These are phyloP conservation scores for Perizoma affinitatum DNA, from an alignment of 2,888 invertebrate genomes.

Conservation along the genomic window DNA sequence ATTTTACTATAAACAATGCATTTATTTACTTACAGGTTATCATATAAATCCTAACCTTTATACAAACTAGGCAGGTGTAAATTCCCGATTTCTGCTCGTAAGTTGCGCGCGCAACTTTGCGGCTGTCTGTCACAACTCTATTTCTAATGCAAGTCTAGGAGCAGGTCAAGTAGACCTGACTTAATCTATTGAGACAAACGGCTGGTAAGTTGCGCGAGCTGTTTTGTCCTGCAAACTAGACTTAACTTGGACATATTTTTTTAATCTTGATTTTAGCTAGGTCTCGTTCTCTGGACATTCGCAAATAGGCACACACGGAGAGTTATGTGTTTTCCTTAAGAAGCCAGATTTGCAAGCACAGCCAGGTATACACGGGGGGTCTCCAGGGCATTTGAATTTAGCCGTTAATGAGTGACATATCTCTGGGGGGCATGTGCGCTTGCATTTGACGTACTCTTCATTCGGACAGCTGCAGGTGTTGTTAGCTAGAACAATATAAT, in stretches of 20 bases:
- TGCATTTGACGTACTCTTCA: constrained; percentile 41
- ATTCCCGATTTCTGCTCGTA: no score
- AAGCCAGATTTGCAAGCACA: constrained; percentile 45
- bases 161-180: no score
- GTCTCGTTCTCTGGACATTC: constrained; percentile 5
- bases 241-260: no score
- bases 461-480: constrained; percentile 30
- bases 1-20: background rate
- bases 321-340: background rate
- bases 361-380: constrained; percentile 32
- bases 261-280: background rate
- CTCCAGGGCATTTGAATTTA: constrained; percentile 36
- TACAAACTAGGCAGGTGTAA: no score
- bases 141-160: no score
- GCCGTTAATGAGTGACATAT: constrained; percentile 40
- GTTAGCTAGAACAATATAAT: background rate
- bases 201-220: no score
- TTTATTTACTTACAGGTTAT: no score
- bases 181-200: no score
- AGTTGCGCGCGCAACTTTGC: no score
- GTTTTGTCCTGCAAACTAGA: no score
- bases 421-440: constrained; percentile 46
- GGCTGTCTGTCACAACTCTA: no score
- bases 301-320: constrained; percentile 3
- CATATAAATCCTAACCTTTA: no score